Evolutionary conservation across 2,797 vertebrate species (phyloP).

Genomic region (Lepus oiostolus): DNA sequence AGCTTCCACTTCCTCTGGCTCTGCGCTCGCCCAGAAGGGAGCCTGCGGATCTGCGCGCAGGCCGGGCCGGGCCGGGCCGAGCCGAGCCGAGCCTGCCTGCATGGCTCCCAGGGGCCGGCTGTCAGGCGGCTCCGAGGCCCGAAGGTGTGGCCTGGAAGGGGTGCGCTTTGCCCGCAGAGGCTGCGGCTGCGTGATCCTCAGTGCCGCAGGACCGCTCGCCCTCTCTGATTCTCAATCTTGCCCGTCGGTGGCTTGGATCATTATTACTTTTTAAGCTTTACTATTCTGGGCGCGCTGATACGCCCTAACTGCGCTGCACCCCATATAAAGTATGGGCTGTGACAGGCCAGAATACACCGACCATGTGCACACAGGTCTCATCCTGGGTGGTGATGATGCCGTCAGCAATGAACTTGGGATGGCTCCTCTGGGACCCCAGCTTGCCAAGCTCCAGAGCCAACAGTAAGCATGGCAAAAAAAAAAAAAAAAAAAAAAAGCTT

Average conservation of each 20-base stretch:
- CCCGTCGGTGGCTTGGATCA: background rate
- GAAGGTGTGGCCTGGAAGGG: slow-evolving; percentile 63
- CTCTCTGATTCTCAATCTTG: background rate
- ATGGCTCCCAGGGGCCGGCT: no score
- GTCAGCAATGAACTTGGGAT: background rate
- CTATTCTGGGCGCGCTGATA: slow-evolving; percentile 1
- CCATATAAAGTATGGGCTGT: background rate
- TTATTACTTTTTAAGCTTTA: background rate
- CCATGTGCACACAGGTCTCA: background rate
- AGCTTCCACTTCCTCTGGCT: slow-evolving; percentile 74
- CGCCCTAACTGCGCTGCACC: background rate
- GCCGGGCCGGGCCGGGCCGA: no score
- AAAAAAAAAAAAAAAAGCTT: background rate
- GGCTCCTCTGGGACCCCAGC: background rate
- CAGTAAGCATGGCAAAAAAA: slow-evolving; percentile 31
- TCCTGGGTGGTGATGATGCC: background rate
- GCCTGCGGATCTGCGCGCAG: slow-evolving; percentile 45
- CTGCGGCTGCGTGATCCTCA: background rate
- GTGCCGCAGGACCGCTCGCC: slow-evolving; percentile 1
- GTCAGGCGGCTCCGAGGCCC: background rate
- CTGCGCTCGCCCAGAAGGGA: slow-evolving; percentile 62
- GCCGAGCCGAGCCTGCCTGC: no score
- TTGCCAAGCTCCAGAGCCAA: background rate
- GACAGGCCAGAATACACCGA: slow-evolving; percentile 8
- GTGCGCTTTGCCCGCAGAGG: background rate